Base-by-base conservation (phyloP, 2,797 vertebrate species). In the Rhodeus uyekii region DNA sequence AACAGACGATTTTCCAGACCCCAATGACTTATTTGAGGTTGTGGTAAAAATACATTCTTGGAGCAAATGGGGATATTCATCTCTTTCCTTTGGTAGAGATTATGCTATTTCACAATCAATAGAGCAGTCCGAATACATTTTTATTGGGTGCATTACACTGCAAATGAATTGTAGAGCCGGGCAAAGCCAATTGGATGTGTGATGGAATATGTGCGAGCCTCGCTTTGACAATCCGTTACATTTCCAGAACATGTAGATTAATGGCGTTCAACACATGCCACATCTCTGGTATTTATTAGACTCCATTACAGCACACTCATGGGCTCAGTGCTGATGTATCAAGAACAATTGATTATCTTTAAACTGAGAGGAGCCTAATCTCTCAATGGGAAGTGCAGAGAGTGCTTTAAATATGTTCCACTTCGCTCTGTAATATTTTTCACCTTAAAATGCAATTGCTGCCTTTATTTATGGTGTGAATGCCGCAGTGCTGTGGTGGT, bases 211-310 rank as follows among this genome's bases (percentile, higher is more conserved):
- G 92, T 93, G 88, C 87, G 85, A 89, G 91, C 86, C 78, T 83
- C 83, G 85, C 81, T 92, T 89, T 95, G 94, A 95, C 94, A 95
- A 94, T 93, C 88, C 91, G 91, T 93, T 94, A 94, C 93, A 95
- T 95, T 94, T 95, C 92, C 92, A 91, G 91, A 94, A 95, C 93
- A 95, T 94, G 94, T 92, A 95, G 95, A 96, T 96, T 94, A 95
- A 95, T 95, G 94, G 91, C 84, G 87, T 91, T 91, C 90, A 87
- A 89, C 83, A 87, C 80, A 74, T 85, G 83, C 90, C 89, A 90
- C 89, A 91, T 94, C 89, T 90, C 75, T 80, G 83, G 89, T 90
- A 91, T 93, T 93, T 92, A 94, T 94, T 93, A 84, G 88, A 86
- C 87, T 89, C 91, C 86, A 90, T 93, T 93, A 90, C 83, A 87